Conservation (phyloP, 2,888 invertebrate genomes). For the Copidosoma aretas region DNA sequence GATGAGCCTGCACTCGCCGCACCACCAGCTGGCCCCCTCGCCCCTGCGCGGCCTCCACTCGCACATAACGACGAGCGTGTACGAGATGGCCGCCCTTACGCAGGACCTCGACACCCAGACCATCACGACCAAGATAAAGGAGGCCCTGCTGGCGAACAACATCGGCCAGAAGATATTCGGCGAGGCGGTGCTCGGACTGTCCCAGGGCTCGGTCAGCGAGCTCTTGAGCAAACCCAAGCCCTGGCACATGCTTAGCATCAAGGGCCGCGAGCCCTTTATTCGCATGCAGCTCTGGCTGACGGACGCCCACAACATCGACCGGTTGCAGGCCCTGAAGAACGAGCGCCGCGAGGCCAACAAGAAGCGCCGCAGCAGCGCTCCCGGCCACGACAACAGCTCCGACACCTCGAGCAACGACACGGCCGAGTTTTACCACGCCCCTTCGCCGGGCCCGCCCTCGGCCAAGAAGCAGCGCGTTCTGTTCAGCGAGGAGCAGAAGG, state of each 20-base stretch:
- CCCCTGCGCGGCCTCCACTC: conserved; percentile 79
- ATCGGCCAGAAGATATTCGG: conserved; percentile 99
- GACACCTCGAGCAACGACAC: conserved; percentile 89
- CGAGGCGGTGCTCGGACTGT: conserved; percentile 94
- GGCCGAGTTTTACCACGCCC: conserved; percentile 86
- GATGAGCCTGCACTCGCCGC: conserved; percentile 69
- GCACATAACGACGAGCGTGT: conserved; percentile 92
- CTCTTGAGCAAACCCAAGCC: conserved; percentile 97
- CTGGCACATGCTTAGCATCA: conserved; percentile 98
- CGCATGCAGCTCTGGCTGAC: conserved; percentile 97
- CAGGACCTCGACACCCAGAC: conserved; percentile 96
- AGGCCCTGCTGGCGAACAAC: conserved; percentile 93
- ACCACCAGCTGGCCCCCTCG: conserved; percentile 69
- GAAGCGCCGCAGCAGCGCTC: conserved; percentile 82
- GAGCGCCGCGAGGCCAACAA: conserved; percentile 92
- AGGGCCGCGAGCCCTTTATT: conserved; percentile 95
- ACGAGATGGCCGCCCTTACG: conserved; percentile 96
- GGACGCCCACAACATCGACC: conserved; percentile 93
- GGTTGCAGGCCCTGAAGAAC: conserved; percentile 88
- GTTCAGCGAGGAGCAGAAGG: conserved; percentile 98
- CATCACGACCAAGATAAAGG: conserved; percentile 96
- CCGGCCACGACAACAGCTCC: conserved; percentile 85
- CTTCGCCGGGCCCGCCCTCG: conserved; percentile 78
- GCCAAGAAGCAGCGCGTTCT: conserved; percentile 94
- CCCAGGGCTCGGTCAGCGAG: conserved; percentile 97